Evolutionary conservation across 2,113 vertebrate species (phyloP), one percentile per base, ranked within the genome.

Genomic region (Gopherus flavomarginatus): DNA sequence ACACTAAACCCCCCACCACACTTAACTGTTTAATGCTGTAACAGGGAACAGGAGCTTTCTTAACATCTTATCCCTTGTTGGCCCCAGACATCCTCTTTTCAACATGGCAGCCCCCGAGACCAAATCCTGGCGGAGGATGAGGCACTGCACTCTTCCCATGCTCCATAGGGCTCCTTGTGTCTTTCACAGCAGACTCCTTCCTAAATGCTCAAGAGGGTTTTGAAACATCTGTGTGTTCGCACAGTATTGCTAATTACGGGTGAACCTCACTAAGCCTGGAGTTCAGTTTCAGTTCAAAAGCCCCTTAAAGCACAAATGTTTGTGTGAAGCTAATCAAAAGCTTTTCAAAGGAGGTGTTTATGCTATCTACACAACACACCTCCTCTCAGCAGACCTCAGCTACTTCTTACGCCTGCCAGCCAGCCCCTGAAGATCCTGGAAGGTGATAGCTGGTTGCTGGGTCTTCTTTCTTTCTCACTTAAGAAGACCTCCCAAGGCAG

Each of bases 361-460:
- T 92, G 29, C 86, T 81, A 92, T 85, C 78, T 27, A 12, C 27
- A 9, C 0, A 0, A 1, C 31, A 69, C 35, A 69, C 8, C 31
- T 69, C 62, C n/a, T 53, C 12, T 86, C 72, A 21, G 38, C 49
- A 95, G 52, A 87, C 35, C 12, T 29, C 1, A 0, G 62, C 44
- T 54, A 50, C 54, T 87, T 56, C 49, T 88, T n/a, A 69, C n/a
- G 8, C 62, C 27, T n/a, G 35, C 35, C 8, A 7, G 35, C 62
- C n/a, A 69, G 35, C 21, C 17, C 14, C 62, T 69, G 62, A 69
- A n/a, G 35, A 69, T 4, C 2, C 1, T 1, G 44, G 35, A 38
- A 53, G 26, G 22, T 54, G 78, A n/a, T 5, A 3, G 2, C 16
- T 3, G 5, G 75, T 5, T 88, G 87, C 56, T 88, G 86, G 26